Percentiles rank a stretch among this genome's conserved stretches.
Conservation (phyloP, 2,113 vertebrate genomes). For the Mixornis gularis region DNA sequence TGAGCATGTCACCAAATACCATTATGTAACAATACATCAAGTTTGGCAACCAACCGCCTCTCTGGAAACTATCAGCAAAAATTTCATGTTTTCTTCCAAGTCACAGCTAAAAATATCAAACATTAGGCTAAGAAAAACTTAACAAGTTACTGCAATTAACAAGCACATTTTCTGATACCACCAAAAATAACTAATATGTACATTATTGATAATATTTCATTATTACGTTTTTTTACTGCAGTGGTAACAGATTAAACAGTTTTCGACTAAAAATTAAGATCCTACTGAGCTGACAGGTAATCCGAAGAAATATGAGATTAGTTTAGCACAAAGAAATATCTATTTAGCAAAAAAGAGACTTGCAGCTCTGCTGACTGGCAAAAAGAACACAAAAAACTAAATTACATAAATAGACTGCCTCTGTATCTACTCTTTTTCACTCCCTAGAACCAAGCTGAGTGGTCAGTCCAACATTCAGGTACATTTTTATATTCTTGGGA, state of each 20-base stretch:
- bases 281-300: neutral
- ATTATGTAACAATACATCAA: neutral
- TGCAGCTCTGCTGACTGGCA: neutral
- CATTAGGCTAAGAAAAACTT: neutral
- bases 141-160: neutral
- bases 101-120: neutral
- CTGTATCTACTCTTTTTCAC: neutral
- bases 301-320: neutral
- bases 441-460: neutral
- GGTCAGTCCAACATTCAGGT: neutral
- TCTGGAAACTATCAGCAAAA: neutral
- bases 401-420: neutral
- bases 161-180: neutral
- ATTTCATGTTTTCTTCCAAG: neutral
- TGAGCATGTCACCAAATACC: neutral
- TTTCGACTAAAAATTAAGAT: neutral
- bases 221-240: neutral
- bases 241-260: neutral
- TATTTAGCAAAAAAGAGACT: neutral
- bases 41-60: neutral
- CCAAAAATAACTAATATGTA: neutral
- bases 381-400: neutral
- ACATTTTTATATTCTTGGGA: neutral
- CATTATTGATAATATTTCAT: neutral
- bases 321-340: neutral